Evolutionary conservation across 1,140 invertebrate species (phyloP).

Genomic region (Drosophila navojoa): DNA sequence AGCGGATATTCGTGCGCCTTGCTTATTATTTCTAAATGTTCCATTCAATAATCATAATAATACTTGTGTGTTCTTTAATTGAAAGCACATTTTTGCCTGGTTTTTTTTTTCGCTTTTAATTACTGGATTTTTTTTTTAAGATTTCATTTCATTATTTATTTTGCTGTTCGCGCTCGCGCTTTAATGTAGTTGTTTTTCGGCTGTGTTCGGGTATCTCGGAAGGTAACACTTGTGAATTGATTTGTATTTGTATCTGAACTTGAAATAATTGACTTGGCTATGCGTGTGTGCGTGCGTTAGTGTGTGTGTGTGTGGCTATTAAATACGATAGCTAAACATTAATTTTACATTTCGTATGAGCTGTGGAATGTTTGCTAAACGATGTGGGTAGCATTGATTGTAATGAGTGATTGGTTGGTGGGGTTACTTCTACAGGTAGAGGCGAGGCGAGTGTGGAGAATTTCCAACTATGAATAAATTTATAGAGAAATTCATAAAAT

Average conservation of each 20-base stretch:
- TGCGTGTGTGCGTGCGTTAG: background rate
- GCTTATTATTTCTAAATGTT: conserved; percentile 34
- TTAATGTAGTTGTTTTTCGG: conserved; percentile 48
- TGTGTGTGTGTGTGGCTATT: conserved; percentile 6
- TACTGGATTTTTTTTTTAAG: conserved; percentile 12
- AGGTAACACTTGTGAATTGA: conserved; percentile 31
- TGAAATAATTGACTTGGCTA: conserved; percentile 19
- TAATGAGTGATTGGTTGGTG: background rate
- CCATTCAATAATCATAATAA: conserved; percentile 50
- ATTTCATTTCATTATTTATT: conserved; percentile 60
- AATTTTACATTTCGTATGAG: conserved; percentile 23
- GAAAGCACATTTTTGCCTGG: conserved; percentile 21
- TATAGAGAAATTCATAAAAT: too few species aligned
- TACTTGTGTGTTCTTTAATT: conserved; percentile 53
- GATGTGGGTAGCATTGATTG: conserved; percentile 22
- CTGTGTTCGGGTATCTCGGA: conserved; percentile 4
- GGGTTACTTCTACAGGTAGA: background rate
- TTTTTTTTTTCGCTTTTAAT: conserved; percentile 48
- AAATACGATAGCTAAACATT: conserved; percentile 26
- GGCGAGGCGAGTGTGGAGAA: too few species aligned
- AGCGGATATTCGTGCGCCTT: background rate
- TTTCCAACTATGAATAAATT: background rate
- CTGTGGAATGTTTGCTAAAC: conserved; percentile 8
- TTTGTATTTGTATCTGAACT: conserved; percentile 39
- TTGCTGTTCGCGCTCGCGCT: conserved; percentile 32